Conservation (phyloP, 2,113 vertebrate species). For the Gnathonemus echidnorhynchus region DNA sequence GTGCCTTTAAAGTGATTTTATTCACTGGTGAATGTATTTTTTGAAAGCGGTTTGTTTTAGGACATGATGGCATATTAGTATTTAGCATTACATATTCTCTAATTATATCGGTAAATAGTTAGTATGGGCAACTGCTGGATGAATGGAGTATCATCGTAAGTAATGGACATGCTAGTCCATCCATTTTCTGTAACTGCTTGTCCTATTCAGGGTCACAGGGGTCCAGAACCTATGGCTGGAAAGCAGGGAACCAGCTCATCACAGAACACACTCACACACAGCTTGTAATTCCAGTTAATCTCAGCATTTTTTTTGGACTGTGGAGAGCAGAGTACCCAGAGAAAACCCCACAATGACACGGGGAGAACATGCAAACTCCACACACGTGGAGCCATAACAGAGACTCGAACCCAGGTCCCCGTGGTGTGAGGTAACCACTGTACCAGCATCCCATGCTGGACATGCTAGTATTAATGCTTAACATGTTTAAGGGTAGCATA, state of each 20-base stretch:
- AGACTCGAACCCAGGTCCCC: background rate
- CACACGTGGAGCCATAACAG: background rate
- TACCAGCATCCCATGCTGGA: background rate
- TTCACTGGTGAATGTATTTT: conserved; percentile 40
- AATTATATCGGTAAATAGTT: background rate
- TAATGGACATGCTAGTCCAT: background rate
- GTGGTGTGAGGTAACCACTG: background rate
- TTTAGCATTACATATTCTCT: conserved; percentile 2
- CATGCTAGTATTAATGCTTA: background rate
- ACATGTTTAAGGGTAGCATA: background rate
- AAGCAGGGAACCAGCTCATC: background rate
- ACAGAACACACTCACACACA: background rate
- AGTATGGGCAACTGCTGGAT: background rate
- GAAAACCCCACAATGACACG: background rate
- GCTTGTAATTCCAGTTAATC: background rate
- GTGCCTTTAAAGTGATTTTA: conserved; percentile 62
- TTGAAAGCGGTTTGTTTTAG: conserved; percentile 37
- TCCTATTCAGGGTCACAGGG: background rate
- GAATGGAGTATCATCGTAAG: background rate
- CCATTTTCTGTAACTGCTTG: background rate
- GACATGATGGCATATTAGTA: background rate
- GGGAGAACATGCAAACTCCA: background rate
- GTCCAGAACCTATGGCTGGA: background rate
- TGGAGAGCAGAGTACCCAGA: background rate
- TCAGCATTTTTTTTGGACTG: background rate